phyloP scores from a whole-genome alignment of 2,113 vertebrate species.

The Pelvicachromis taeniatus region DNA sequence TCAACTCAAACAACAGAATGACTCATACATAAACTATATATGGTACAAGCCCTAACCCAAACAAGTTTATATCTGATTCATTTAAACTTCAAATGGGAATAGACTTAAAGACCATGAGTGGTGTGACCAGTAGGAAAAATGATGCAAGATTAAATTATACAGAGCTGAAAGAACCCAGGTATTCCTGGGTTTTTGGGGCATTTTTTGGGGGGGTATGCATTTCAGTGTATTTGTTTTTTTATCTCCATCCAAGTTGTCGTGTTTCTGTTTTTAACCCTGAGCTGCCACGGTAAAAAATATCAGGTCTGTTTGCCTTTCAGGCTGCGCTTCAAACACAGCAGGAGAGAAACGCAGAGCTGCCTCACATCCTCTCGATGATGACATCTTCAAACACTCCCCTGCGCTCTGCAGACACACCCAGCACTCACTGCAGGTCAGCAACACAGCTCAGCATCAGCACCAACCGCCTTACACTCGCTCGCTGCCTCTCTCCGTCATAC shows the following conservation, averaged over 20 bases:
- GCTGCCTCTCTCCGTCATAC: neutral
- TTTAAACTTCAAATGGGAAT: neutral
- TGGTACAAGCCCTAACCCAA: neutral
- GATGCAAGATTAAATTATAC: neutral
- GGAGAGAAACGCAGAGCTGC: neutral
- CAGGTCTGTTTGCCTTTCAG: neutral
- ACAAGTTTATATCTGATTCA: neutral
- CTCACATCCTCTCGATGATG: slow-evolving; percentile 4
- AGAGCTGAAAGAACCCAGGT: neutral
- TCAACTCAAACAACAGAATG: neutral
- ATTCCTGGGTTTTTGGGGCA: neutral
- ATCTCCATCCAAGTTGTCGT: neutral
- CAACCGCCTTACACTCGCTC: neutral
- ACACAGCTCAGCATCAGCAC: slow-evolving; percentile 45
- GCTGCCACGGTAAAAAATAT: neutral
- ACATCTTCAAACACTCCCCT: slow-evolving; percentile 54
- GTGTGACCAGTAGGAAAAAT: neutral
- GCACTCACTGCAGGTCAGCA: slow-evolving; percentile 57
- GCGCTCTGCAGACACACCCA: slow-evolving; percentile 75
- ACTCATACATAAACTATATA: neutral
- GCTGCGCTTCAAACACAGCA: neutral
- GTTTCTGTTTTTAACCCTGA: neutral
- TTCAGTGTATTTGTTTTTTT: neutral
- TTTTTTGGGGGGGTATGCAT: neutral
- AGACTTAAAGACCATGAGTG: too few relatives aligned